A percentile compares a stretch with the other conserved stretches of the same genome.
Conservation (phyloP, 2,797 vertebrate genomes). For the Aulostomus chinensis region DNA sequence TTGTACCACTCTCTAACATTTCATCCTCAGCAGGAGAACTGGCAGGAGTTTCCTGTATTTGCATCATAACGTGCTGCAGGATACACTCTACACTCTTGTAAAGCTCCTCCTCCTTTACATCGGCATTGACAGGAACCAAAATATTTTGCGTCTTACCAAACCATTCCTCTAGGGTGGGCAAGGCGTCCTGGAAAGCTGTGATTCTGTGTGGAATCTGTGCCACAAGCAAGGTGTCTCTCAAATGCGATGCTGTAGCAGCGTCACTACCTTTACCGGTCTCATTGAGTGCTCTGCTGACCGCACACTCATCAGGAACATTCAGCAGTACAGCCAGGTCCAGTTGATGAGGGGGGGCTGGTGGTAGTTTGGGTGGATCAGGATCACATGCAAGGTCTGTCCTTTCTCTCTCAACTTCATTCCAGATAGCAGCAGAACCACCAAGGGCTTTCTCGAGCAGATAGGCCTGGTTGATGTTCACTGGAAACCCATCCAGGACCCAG, state of each 20-base stretch:
- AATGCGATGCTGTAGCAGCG: too few relatives aligned
- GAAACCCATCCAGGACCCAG: constrained; percentile 94
- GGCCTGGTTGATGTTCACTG: constrained; percentile 84
- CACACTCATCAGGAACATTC: constrained; percentile 82
- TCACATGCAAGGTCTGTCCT: constrained; percentile 67
- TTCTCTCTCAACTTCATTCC: constrained; percentile 13
- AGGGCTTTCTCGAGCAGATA: constrained; percentile 87
- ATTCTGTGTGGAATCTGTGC: constrained; percentile 79
- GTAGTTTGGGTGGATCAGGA: constrained; percentile 57
- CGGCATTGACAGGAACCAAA: constrained; percentile 84
- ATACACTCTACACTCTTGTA: constrained; percentile 79
- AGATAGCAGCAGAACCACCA: constrained; percentile 69
- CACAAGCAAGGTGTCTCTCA: constrained; percentile 48
- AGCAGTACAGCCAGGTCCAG: constrained; percentile 87
- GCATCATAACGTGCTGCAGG: constrained; percentile 65
- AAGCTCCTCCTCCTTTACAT: constrained; percentile 76
- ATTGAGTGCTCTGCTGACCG: constrained; percentile 72
- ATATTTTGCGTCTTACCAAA: constrained; percentile 82
- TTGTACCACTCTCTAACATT: background rate
- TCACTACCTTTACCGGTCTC: constrained; percentile 76
- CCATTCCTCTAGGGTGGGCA: constrained; percentile 88
- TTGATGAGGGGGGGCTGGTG: constrained; percentile 48
- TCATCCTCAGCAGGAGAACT: too few relatives aligned
- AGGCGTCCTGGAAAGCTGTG: constrained; percentile 84
- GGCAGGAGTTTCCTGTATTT: constrained; percentile 67